Evolutionary conservation across 2,888 invertebrate genomes (phyloP).

Genomic region (Conomelus anceps): DNA sequence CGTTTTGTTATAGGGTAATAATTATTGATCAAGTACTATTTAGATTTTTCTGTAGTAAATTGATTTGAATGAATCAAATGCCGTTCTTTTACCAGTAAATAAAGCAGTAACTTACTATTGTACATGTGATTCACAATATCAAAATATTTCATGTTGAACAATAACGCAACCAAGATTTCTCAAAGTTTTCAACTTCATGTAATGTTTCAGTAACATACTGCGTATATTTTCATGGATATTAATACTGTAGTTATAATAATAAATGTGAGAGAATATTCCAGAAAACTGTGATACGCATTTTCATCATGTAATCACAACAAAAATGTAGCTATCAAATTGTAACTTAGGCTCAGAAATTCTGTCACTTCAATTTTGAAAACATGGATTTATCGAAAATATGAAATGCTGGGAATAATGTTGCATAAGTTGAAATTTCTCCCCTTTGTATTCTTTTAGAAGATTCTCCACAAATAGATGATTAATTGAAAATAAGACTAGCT

Average conservation of each 20-base stretch:
- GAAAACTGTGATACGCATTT: neutral
- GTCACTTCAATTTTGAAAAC: no score
- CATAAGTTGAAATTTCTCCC: neutral
- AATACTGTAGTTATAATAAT: neutral
- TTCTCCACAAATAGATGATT: no score
- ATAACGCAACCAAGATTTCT: neutral
- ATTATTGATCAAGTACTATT: neutral
- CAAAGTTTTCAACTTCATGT: no score
- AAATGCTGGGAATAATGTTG: neutral
- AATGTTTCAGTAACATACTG: neutral
- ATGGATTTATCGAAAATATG: no score
- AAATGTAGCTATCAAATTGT: neutral
- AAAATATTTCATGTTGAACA: neutral
- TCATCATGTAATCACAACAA: neutral
- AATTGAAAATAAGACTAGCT: no score
- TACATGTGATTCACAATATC: neutral
- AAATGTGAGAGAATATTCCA: neutral
- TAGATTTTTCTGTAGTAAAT: neutral
- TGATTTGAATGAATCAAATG: neutral
- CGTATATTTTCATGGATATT: neutral
- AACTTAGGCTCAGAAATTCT: neutral
- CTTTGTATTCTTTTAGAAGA: no score
- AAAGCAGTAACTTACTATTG: neutral
- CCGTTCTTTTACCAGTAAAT: neutral
- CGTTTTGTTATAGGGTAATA: neutral